phyloP scores from a whole-genome alignment of 2,797 vertebrate genomes.

The Sibirionetta formosa region DNA sequence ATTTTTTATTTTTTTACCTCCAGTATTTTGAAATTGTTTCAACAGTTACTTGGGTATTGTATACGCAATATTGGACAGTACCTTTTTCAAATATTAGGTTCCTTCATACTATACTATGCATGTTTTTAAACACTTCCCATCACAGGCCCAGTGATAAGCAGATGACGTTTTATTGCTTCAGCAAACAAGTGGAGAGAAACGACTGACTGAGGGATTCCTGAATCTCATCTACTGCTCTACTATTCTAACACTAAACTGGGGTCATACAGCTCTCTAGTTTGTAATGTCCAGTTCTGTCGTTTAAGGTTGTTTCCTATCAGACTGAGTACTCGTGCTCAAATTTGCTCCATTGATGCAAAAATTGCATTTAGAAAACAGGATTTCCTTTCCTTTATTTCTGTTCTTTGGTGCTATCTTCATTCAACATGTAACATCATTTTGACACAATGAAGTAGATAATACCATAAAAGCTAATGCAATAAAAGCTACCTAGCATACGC shows the following conservation, averaged over 20 bases:
- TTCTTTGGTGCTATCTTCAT: not conserved
- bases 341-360: conserved; percentile 39
- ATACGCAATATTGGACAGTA: not conserved
- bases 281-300: not conserved
- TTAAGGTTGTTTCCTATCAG: conserved; percentile 37
- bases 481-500: not conserved
- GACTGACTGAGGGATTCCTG: not conserved
- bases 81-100: not conserved
- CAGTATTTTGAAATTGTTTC: not conserved
- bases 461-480: not conserved
- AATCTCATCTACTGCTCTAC: not conserved
- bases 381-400: conserved; percentile 20
- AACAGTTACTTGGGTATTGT: not conserved
- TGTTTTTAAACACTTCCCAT: not conserved
- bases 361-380: conserved; percentile 43
- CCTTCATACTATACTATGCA: not conserved
- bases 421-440: not conserved
- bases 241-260: not conserved
- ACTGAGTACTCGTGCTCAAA: not conserved
- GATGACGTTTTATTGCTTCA: not conserved
- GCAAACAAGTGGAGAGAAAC: not conserved
- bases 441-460: conserved; percentile 6
- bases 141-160: not conserved
- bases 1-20: not conserved
- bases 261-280: not conserved